These are phyloP conservation scores for Lagenorhynchus albirostris DNA, from an alignment of 2,113 vertebrate genomes.

Conservation along the genomic window DNA sequence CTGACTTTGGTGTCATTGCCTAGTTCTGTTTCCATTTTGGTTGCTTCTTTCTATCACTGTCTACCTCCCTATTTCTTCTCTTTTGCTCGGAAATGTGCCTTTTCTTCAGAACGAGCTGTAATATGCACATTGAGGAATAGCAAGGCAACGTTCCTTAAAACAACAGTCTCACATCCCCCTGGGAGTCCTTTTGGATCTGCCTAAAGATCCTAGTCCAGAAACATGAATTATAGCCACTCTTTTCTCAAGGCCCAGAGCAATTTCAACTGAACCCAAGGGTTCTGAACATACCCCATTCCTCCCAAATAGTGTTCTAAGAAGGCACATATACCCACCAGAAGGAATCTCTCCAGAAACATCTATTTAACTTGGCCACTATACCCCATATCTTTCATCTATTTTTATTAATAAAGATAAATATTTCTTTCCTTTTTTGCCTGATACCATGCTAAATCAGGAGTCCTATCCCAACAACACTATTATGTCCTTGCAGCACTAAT, in stretches of 20 bases:
- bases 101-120: background rate
- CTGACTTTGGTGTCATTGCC: background rate
- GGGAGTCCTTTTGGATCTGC: slow-evolving; percentile 53
- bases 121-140: background rate
- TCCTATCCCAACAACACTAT: slow-evolving; percentile 60
- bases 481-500: slow-evolving; percentile 66
- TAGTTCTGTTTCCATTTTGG: background rate
- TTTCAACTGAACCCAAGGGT: slow-evolving; percentile 50
- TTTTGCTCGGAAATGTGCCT: background rate
- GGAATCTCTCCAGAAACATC: slow-evolving; percentile 66
- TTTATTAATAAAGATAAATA: slow-evolving; percentile 76
- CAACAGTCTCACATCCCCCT: slow-evolving; percentile 28
- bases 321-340: slow-evolving; percentile 26
- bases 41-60: background rate
- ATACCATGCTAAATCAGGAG: slow-evolving; percentile 72
- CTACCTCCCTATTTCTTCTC: background rate
- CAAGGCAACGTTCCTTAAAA: background rate
- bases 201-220: slow-evolving; percentile 26
- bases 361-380: slow-evolving; percentile 78
- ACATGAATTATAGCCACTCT: slow-evolving; percentile 39
- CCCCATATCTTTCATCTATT: slow-evolving; percentile 59
- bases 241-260: slow-evolving; percentile 56
- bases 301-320: slow-evolving; percentile 28
- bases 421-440: slow-evolving; percentile 57
- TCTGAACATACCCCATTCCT: slow-evolving; percentile 30